Percentiles rank a stretch among this genome's conserved stretches.
phyloP scores from a whole-genome alignment of 2,888 invertebrate species.

The Catocala fraxini region DNA sequence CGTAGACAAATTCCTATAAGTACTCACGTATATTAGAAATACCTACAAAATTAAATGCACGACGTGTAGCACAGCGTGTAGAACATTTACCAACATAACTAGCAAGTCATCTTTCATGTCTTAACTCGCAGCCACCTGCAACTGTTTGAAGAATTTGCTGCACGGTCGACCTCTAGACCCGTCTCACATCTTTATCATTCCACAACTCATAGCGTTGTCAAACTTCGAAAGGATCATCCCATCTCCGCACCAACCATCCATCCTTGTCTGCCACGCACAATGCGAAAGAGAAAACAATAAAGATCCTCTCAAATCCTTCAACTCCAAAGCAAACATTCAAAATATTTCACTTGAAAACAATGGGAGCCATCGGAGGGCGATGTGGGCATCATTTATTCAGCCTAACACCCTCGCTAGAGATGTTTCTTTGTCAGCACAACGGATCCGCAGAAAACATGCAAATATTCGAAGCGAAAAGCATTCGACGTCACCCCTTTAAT shows the following conservation, averaged over 20 bases:
- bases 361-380: constrained; percentile 48
- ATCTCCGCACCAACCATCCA: constrained; percentile 34
- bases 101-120: too few relatives aligned
- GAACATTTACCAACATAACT: too few relatives aligned
- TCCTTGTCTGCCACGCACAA: constrained; percentile 37
- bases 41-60: too few relatives aligned
- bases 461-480: constrained; percentile 68
- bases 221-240: constrained; percentile 40
- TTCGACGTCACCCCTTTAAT: constrained; percentile 70
- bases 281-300: constrained; percentile 48
- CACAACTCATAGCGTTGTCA: constrained; percentile 37
- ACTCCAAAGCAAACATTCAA: constrained; percentile 49
- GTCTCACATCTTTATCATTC: constrained; percentile 40
- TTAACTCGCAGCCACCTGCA: constrained; percentile 21
- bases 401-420: constrained; percentile 49
- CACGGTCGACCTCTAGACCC: constrained; percentile 41
- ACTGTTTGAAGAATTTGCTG: constrained; percentile 35
- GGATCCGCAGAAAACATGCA: constrained; percentile 73
- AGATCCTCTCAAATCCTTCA: constrained; percentile 51
- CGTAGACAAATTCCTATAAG: too few relatives aligned
- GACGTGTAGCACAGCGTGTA: too few relatives aligned
- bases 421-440: constrained; percentile 52
- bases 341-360: constrained; percentile 56
- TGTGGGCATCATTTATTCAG: constrained; percentile 57
- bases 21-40: too few relatives aligned